phyloP scores from a whole-genome alignment of 2,113 vertebrate species.

The Callocephalon fimbriatum region DNA sequence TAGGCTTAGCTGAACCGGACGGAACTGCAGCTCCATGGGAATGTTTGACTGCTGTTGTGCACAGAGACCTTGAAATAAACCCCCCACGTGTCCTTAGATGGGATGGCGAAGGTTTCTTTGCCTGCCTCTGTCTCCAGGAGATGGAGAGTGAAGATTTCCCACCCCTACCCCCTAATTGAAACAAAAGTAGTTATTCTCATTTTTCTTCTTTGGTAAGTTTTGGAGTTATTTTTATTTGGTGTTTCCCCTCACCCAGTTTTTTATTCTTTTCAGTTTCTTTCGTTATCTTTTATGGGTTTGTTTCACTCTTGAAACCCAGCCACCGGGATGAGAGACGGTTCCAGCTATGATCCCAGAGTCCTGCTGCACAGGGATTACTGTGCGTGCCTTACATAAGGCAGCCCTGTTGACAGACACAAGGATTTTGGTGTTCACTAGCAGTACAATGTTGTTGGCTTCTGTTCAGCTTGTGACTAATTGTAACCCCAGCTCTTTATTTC shows the following conservation, averaged over 20 bases:
- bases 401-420: neutral
- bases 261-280: neutral
- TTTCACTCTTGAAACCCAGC: neutral
- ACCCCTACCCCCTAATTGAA: neutral
- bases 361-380: neutral
- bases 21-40: neutral
- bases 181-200: neutral
- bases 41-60: neutral
- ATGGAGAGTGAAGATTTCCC: neutral
- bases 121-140: neutral
- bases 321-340: neutral
- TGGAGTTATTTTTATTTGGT: neutral
- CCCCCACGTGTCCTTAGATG: neutral
- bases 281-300: neutral
- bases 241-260: rapidly evolving
- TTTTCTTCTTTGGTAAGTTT: neutral
- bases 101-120: neutral
- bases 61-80: neutral
- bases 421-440: constrained; percentile 27
- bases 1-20: neutral
- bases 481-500: constrained; percentile 13
- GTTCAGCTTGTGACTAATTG: constrained; percentile 16
- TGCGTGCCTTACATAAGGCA: neutral
- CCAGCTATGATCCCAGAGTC: neutral
- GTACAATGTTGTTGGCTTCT: neutral